phyloP scores from a whole-genome alignment of 1,140 invertebrate species.

The Homalodisca vitripennis region DNA sequence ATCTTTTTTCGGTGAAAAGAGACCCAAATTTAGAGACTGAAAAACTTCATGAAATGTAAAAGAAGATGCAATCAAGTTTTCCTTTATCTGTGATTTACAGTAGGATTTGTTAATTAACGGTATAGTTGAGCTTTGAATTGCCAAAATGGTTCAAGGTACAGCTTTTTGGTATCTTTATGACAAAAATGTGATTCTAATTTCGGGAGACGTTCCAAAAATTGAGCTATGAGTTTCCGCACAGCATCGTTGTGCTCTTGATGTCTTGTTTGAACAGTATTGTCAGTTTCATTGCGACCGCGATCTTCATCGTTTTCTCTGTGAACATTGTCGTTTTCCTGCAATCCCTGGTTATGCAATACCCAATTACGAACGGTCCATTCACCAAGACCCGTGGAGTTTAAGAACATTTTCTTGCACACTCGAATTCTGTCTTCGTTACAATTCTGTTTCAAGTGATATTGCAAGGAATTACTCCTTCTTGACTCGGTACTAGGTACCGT shows the following conservation, averaged over 20 bases:
- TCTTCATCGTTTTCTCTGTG: background rate
- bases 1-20: conserved; percentile 15
- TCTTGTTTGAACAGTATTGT: background rate
- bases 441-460: conserved; percentile 13
- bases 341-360: background rate
- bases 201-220: conserved; percentile 27
- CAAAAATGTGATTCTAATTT: conserved; percentile 32
- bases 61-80: background rate
- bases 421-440: conserved; percentile 3
- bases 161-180: conserved; percentile 19
- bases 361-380: conserved; percentile 19
- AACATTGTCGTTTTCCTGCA: background rate
- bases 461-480: background rate
- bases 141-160: conserved; percentile 28
- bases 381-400: conserved; percentile 14
- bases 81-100: background rate
- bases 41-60: conserved; percentile 11
- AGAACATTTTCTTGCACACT: conserved; percentile 28
- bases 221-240: background rate
- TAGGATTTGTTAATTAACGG: background rate
- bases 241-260: background rate
- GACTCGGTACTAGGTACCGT: background rate
- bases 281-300: background rate
- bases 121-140: conserved; percentile 1
- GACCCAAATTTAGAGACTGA: background rate